Evolutionary conservation across 2,888 invertebrate species (phyloP), one percentile per base, ranked within the genome.

Genomic region (Mechanitis messenoides): DNA sequence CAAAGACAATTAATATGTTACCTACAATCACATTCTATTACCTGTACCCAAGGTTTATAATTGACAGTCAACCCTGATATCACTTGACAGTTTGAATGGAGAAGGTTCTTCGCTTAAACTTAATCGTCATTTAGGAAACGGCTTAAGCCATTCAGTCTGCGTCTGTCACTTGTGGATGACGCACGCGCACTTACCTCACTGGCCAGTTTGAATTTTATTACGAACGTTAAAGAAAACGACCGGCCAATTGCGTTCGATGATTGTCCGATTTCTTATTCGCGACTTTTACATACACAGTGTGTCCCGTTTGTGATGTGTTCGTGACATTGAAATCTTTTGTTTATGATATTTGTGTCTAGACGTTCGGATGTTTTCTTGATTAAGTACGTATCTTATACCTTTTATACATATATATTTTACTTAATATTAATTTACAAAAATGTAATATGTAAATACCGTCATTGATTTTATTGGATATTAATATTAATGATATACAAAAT

Each of bases 301-400:
- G 80, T 82, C 78, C 80, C 80, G 81, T 84, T 84, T 79, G 83
- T 81, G 81, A 75, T 81, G 84, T 87, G 85, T 85, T 85, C 83
- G 82, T 87, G 72, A 63, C 61, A 63, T 63, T 66, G 56, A 63
- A 63, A 60, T 56, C 55, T 31, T 28, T 35, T 65, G 59, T 57
- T 60, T 62, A 56, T 69, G 68, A 73, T 73, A 63, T 71, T 68
- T 69, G 71, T 64, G 68, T 71, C 64, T 65, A 67, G 63, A 63
- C 80, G 80, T 78, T 84, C 77, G 87, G 87, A 88, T 88, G 77
- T 85, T 83, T 80, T 83, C 83, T 80, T 64, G 62, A 60, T 62
- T 68, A 33, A 69, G 72, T 72, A 64, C 69, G 69, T 61, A 33
- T 33, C 7, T 5, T 7, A 6, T n/a, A 46, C 12, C 45, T 56